Percentiles rank a stretch among this genome's conserved stretches.
Conservation (phyloP, 92 coral and sea anemone species). For the Actinostola sp. region DNA sequence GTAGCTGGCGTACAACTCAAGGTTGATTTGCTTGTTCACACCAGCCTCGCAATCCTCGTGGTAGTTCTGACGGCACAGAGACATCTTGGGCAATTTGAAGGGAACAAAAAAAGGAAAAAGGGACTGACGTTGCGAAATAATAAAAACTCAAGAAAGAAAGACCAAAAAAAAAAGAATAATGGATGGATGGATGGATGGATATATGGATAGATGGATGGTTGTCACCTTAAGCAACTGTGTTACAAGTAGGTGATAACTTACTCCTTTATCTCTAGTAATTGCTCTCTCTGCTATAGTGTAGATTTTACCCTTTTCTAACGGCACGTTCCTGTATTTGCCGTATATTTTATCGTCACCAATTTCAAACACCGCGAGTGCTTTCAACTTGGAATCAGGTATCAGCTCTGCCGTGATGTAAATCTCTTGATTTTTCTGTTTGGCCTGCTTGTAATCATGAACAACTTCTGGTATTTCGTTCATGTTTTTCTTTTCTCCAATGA, state of each 20-base stretch:
- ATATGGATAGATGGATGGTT: too few relatives aligned
- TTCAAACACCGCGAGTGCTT: constrained; percentile 4
- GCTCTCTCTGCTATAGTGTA: constrained; percentile 30
- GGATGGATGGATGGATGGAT: too few relatives aligned
- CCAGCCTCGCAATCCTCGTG: constrained; percentile 95
- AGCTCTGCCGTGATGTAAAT: constrained; percentile 28
- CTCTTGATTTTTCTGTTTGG: constrained; percentile 6
- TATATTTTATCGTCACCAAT: constrained; percentile 30
- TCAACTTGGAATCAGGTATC: constrained; percentile 3
- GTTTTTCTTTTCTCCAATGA: background rate
- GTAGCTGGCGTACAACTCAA: constrained; percentile 93
- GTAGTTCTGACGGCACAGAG: constrained; percentile 92
- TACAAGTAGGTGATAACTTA: background rate
- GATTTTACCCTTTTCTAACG: constrained; percentile 19
- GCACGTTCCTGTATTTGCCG: constrained; percentile 15
- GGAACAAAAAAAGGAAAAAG: too few relatives aligned
- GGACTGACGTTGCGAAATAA: too few relatives aligned
- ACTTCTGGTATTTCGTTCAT: background rate
- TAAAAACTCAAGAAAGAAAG: too few relatives aligned
- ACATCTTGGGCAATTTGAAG: constrained; percentile 55
- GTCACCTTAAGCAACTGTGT: too few relatives aligned
- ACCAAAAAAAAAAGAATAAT: too few relatives aligned
- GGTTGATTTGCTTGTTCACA: constrained; percentile 97
- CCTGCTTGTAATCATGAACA: constrained; percentile 3
- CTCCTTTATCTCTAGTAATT: constrained; percentile 14